Conservation (phyloP, 2,113 vertebrate species). For the Scomber colias region DNA sequence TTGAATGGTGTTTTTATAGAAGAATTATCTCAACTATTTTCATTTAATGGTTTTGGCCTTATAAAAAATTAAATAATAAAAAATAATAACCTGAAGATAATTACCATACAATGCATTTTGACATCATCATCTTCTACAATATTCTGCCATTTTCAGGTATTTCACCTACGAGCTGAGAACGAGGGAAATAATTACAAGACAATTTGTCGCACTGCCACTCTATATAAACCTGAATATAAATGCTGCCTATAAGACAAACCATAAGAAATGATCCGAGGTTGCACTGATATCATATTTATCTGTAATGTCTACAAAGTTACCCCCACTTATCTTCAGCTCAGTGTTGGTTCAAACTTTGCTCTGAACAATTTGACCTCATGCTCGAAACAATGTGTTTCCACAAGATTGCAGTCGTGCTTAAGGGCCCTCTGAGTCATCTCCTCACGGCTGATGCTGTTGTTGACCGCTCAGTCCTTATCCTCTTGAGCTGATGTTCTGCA, state of each 20-base stretch:
- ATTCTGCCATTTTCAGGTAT: no score
- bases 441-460: neutral
- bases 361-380: neutral
- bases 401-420: neutral
- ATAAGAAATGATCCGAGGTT: neutral
- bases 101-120: no score
- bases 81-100: no score
- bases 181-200: no score
- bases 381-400: neutral
- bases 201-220: neutral
- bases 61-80: no score
- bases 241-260: no score
- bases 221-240: neutral
- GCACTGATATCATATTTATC: neutral
- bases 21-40: neutral
- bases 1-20: neutral
- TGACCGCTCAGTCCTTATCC: neutral
- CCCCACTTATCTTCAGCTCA: no score
- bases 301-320: neutral
- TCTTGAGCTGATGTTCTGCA: neutral
- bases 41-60: no score
- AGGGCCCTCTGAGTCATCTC: neutral
- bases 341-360: neutral
- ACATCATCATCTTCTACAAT: no score
- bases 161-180: no score